Conservation (phyloP, 2,113 vertebrate species). For the Lipophrys pholis region DNA sequence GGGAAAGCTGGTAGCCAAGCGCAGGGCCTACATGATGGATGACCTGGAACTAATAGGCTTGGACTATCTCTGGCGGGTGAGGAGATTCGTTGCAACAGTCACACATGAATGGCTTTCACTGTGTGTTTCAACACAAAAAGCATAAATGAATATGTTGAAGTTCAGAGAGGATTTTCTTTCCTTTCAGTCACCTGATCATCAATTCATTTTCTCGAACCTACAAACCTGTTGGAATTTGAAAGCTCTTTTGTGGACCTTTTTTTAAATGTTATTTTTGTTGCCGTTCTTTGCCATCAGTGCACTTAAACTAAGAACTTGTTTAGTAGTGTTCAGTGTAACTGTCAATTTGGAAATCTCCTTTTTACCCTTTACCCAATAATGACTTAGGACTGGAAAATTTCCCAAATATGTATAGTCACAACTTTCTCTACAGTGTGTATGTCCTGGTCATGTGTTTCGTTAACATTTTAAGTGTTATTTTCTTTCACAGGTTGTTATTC, state of each 20-base stretch:
- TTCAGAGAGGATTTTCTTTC: background rate
- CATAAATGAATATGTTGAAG: background rate
- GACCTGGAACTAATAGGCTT: conserved; percentile 98
- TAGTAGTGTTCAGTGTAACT: no score
- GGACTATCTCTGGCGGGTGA: conserved; percentile 99
- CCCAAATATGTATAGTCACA: no score
- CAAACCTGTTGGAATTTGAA: background rate
- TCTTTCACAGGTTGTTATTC: conserved; percentile 93
- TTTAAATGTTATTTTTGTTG: no score
- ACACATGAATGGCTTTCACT: conserved; percentile 4
- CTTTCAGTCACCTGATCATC: conserved; percentile 4
- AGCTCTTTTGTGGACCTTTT: background rate
- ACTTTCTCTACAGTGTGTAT: no score
- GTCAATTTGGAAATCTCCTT: no score
- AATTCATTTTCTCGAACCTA: background rate
- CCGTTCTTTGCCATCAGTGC: no score
- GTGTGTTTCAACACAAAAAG: conserved; percentile 1
- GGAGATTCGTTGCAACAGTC: conserved; percentile 50
- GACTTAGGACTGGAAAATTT: no score
- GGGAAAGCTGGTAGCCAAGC: conserved; percentile 97
- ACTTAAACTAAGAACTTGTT: no score
- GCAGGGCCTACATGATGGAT: conserved; percentile 99
- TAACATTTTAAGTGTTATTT: background rate
- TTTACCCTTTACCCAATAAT: no score
- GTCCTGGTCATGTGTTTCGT: no score